Base-by-base conservation (phyloP, 1,140 invertebrate genomes). In the Agrilus planipennis region DNA sequence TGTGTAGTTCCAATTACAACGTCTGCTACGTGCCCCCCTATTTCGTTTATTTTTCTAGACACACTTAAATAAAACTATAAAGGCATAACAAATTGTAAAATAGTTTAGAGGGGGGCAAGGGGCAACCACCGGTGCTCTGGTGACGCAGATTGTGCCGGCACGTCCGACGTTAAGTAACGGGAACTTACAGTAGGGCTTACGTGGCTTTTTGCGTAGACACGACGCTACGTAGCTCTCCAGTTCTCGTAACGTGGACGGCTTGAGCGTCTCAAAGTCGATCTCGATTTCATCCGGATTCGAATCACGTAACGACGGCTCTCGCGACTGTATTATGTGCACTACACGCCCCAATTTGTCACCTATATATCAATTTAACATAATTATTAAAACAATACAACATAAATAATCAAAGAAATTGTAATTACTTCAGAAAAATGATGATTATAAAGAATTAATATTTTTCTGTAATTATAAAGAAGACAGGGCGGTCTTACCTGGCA, bases 241-340 rank as follows among this genome's bases (percentile, higher is more conserved):
- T 70, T 99, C 94, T 53, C 96, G 74, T 39, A 99, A 69, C 25
- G 96, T 99, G 34, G 92, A 96, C 43, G 94, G 93, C 66, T 99
- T 98, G 48, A 99, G 68, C 3, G 93, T 98, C 72, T 99, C 96
- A 68, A 99, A 99, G 67, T 99, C 96, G 52, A 99, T 99, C 75
- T 99, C 95, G 50, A 99, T 98, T 70, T 99, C 96, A 69, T 99
- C 95, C 20, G 95, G 95, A 74, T 99, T 99, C 3, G 94, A 98
- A 71, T 99, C 94, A 58, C 93, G 75, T 48, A 97, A 71, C 45
- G 92, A 94, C 41, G 93, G 91, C 61, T 99, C 95, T 58, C 94
- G 73, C 41, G 86, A 90, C 64, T 99, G 94, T 61, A 99, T 99
- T 58, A 99, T 99, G 64, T 96, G 89, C 41, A 99, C 94, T 57